Evolutionary conservation across 2,797 vertebrate species (phyloP), one percentile per base, ranked within the genome.

Genomic region (Falco columbarius): DNA sequence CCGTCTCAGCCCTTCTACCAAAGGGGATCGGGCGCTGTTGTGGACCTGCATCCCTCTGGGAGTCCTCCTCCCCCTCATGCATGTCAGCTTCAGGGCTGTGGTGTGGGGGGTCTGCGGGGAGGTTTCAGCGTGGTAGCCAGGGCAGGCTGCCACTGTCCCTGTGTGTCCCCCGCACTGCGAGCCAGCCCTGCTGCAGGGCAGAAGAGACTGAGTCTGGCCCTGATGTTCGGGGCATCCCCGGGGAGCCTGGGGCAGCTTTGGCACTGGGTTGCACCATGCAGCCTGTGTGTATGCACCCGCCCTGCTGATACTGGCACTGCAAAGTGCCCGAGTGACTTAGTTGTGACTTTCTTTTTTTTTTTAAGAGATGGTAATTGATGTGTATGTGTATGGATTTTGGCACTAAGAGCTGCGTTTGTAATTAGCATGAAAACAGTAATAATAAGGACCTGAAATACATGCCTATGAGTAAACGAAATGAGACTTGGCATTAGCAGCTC

Each of bases 341-440:
- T 4, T 66, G 30, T 70, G 85, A 55, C 68, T 86, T 56, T 17
- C 12, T 36, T 24, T 32, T 1, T 23, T 46, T 62, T 40, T 86
- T 59, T 18, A 30, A 44, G 32, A 73, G 55, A 6, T 22, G 59
- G 17, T 94, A 91, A 82, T 85, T 92, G 83, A 61, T 93, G 85
- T 81, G 12, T 85, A 51, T 49, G 21, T 26, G 11, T 59, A 81
- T 81, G 67, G 61, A 83, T 93, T 82, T 75, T 91, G 86, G 76
- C 86, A 61, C 36, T 4, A 44, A 63, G 66, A 90, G 51, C 71
- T 17, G 55, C 1, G 14, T 75, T 92, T 46, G 71, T 85, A 90
- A 85, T 95, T 95, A 95, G 80, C n/a, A 10, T 46, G 74, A 90
- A 90, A 93, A 80, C 81, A 22, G 56, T 80, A 76, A 89, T 89